phyloP scores from a whole-genome alignment of 2,797 vertebrate genomes.

The Sandelia bainsii region DNA sequence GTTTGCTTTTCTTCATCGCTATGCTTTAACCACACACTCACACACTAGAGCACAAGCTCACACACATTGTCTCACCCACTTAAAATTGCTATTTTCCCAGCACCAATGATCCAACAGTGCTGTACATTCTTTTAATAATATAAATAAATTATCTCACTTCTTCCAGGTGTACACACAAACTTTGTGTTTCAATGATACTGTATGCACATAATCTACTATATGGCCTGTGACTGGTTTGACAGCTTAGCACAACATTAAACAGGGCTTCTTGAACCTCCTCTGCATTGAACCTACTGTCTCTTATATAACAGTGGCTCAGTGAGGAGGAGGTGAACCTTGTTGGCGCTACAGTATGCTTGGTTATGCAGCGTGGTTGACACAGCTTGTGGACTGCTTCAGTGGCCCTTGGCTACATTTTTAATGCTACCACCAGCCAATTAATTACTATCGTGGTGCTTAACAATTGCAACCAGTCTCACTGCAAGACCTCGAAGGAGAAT shows the following conservation, averaged over 20 bases:
- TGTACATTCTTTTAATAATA: constrained; percentile 27
- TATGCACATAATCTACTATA: neutral
- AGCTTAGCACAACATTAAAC: constrained; percentile 10
- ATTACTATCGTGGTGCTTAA: constrained; percentile 55
- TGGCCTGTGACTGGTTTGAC: constrained; percentile 4
- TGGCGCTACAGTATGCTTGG: constrained; percentile 59
- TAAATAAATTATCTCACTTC: neutral
- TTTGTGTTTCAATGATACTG: neutral
- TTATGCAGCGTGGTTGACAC: constrained; percentile 42
- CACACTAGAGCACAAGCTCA: neutral
- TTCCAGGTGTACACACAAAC: neutral
- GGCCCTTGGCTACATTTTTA: constrained; percentile 45
- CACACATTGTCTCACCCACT: constrained; percentile 22
- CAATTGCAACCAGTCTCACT: constrained; percentile 36
- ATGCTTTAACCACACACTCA: neutral
- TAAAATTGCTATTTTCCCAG: constrained; percentile 9
- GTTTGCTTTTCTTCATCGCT: neutral
- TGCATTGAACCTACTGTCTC: constrained; percentile 29
- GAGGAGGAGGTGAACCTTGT: constrained; percentile 47
- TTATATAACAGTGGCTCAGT: constrained; percentile 35
- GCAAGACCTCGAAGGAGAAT: constrained; percentile 2
- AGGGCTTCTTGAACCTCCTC: constrained; percentile 16
- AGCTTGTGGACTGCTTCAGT: constrained; percentile 47
- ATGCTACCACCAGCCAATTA: constrained; percentile 16
- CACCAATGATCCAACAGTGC: neutral